phyloP scores from a whole-genome alignment of 2,888 invertebrate genomes.

The Agrotis exclamationis region DNA sequence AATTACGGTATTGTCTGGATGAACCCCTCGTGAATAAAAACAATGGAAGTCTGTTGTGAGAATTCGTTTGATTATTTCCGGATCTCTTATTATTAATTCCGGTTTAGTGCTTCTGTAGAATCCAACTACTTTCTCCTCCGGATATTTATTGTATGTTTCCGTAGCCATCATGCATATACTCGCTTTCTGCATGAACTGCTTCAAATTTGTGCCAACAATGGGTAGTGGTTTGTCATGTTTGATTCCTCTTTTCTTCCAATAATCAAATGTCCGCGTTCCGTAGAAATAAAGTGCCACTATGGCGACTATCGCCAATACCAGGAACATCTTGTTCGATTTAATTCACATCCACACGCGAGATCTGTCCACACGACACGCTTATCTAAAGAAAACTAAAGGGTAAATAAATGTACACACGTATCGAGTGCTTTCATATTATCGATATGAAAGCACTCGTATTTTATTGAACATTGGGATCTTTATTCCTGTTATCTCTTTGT shows the following conservation, averaged over 20 bases:
- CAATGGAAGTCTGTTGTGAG: slow-evolving; percentile 80
- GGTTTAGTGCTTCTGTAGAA: slow-evolving; percentile 79
- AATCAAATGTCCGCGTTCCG: slow-evolving; percentile 77
- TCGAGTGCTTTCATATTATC: no score
- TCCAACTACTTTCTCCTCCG: slow-evolving; percentile 83
- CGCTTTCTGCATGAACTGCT: slow-evolving; percentile 76
- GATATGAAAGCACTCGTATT: no score
- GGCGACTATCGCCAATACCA: slow-evolving; percentile 66
- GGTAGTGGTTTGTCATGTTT: slow-evolving; percentile 82
- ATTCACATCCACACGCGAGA: slow-evolving; percentile 20
- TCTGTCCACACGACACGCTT: slow-evolving; percentile 26
- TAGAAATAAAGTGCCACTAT: slow-evolving; percentile 75
- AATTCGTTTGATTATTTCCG: slow-evolving; percentile 81
- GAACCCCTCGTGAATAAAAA: slow-evolving; percentile 82
- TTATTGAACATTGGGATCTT: no score
- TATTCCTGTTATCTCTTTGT: no score
- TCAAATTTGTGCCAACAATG: slow-evolving; percentile 79
- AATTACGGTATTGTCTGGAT: slow-evolving; percentile 78
- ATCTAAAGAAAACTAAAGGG: no score
- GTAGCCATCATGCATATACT: slow-evolving; percentile 83
- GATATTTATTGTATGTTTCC: slow-evolving; percentile 80
- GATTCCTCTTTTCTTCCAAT: slow-evolving; percentile 82
- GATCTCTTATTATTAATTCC: slow-evolving; percentile 83
- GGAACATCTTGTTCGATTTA: slow-evolving; percentile 70
- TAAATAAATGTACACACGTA: no score